A percentile compares a stretch with the other conserved stretches of the same genome.
phyloP scores from a whole-genome alignment of 2,888 invertebrate genomes.

The Arctia plantaginis region DNA sequence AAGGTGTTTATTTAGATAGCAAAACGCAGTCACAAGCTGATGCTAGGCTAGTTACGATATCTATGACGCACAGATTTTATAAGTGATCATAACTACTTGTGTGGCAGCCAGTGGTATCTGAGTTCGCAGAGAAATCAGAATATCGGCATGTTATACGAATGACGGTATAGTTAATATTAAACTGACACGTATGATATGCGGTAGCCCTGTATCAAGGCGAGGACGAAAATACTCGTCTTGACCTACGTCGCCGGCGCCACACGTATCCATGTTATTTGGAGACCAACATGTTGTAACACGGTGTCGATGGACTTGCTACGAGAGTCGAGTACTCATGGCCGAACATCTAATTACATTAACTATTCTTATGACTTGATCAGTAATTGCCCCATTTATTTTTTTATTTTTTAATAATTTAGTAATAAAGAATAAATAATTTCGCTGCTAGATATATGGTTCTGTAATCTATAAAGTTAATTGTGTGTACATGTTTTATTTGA shows the following conservation, averaged over 20 bases:
- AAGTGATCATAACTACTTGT: constrained; percentile 43
- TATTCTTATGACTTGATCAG: not conserved
- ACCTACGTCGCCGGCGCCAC: constrained; percentile 78
- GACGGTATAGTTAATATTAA: constrained; percentile 84
- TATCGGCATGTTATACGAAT: constrained; percentile 60
- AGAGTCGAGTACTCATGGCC: constrained; percentile 31
- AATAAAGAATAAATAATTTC: not conserved
- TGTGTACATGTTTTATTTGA: not conserved
- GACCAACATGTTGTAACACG: constrained; percentile 63
- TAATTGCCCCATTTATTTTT: not conserved
- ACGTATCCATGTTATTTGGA: constrained; percentile 69
- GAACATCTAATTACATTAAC: constrained; percentile 21
- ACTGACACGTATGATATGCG: constrained; percentile 76
- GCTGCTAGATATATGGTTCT: not conserved
- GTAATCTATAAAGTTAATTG: not conserved
- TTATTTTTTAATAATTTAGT: not conserved
- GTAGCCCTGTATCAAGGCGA: constrained; percentile 85
- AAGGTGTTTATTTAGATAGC: not conserved
- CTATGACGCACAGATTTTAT: constrained; percentile 43
- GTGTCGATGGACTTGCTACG: constrained; percentile 66
- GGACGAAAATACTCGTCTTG: constrained; percentile 82
- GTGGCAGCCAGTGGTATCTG: constrained; percentile 52
- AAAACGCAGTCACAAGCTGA: not conserved
- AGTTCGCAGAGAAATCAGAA: constrained; percentile 45
- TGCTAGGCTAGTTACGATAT: constrained; percentile 6